phyloP scores from a whole-genome alignment of 2,888 invertebrate species.

The Pheosia gnoma region DNA sequence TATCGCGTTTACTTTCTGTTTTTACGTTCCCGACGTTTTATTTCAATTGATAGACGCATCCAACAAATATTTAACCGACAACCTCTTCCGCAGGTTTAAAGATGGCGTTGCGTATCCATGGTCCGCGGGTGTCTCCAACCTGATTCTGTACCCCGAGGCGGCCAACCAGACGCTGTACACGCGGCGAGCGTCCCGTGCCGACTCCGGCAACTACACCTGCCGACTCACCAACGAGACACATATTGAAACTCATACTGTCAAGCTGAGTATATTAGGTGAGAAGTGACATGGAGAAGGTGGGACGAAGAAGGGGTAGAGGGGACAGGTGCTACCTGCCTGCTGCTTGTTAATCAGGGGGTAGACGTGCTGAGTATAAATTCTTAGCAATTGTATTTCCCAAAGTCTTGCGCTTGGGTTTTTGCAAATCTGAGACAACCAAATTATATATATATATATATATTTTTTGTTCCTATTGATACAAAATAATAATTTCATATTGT shows the following conservation, averaged over 20 bases:
- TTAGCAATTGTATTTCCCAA: too few species aligned
- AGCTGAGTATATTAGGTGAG: conserved; percentile 87
- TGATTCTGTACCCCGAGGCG: conserved; percentile 90
- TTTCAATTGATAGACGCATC: background rate
- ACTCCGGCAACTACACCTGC: conserved; percentile 90
- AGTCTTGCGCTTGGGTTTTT: too few species aligned
- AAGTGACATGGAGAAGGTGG: conserved; percentile 7
- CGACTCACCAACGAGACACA: conserved; percentile 88
- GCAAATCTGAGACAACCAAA: too few species aligned
- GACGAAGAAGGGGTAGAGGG: too few species aligned
- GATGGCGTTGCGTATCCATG: conserved; percentile 90
- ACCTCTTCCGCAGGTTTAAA: conserved; percentile 86
- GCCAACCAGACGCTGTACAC: conserved; percentile 92
- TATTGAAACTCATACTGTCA: conserved; percentile 85
- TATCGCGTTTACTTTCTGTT: too few species aligned
- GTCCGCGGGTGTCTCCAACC: conserved; percentile 87
- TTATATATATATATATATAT: too few species aligned
- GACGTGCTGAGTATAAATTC: too few species aligned
- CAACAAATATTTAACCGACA: conserved; percentile 1
- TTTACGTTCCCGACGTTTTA: too few species aligned
- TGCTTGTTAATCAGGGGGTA: too few species aligned
- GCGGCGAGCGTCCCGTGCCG: conserved; percentile 84
- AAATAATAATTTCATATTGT: too few species aligned
- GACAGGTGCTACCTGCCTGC: too few species aligned
- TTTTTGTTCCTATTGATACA: too few species aligned